These are phyloP conservation scores for Lophotis ruficrista DNA, from an alignment of 2,113 vertebrate genomes.

Conservation along the genomic window DNA sequence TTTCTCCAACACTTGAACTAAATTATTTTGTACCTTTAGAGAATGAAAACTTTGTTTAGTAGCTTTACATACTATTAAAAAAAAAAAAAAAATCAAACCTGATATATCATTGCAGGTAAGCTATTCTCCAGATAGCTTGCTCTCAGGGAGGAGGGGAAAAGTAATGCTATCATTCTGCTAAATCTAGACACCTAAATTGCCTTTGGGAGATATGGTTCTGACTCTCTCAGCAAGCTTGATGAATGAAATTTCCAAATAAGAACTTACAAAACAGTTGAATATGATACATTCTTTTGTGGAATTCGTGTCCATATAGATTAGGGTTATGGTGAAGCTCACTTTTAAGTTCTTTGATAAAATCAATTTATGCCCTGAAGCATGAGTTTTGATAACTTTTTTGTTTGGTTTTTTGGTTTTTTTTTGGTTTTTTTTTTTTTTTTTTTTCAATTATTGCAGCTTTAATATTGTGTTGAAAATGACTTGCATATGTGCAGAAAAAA, in stretches of 20 bases:
- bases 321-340: not conserved
- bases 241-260: not conserved
- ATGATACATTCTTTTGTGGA: not conserved
- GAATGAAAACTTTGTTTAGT: not conserved
- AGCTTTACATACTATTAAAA: not conserved
- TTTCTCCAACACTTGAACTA: not conserved
- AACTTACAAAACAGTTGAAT: not conserved
- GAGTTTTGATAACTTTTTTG: not conserved
- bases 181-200: not conserved
- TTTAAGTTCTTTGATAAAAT: not conserved
- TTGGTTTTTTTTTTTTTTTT: not conserved
- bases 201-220: not conserved
- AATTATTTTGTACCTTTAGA: not conserved
- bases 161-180: not conserved
- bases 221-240: not conserved
- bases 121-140: not conserved
- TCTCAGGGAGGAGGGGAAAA: not conserved
- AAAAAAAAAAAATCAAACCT: not conserved
- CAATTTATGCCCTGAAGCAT: conserved; percentile 23
- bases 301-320: not conserved
- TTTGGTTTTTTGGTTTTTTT: no score
- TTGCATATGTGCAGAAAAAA: conserved; percentile 42
- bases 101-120: not conserved
- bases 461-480: conserved; percentile 42
- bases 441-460: not conserved